A percentile compares a stretch with the other conserved stretches of the same genome.
Conservation (phyloP, 2,888 invertebrate species). For the Micoletzkya japonica region DNA sequence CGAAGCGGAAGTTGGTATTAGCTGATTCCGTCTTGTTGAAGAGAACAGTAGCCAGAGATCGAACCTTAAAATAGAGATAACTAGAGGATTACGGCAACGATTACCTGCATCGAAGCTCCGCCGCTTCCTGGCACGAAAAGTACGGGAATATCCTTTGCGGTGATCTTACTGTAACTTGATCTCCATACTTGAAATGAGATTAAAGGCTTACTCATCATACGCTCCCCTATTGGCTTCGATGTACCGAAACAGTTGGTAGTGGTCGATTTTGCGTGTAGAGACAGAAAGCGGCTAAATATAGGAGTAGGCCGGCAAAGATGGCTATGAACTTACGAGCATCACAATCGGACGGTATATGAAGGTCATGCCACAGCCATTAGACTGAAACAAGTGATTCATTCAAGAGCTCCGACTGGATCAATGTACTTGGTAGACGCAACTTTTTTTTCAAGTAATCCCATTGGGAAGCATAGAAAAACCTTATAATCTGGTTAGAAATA, state of each 20-base stretch:
- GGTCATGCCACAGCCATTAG: slow-evolving; percentile 11
- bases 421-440: too few species aligned
- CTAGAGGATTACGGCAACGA: not conserved
- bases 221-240: slow-evolving; percentile 6
- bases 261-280: not conserved
- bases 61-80: slow-evolving; percentile 68
- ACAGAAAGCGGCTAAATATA: slow-evolving; percentile 7
- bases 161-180: not conserved
- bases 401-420: too few species aligned
- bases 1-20: slow-evolving; percentile 87
- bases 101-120: slow-evolving; percentile 78
- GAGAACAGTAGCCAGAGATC: slow-evolving; percentile 76
- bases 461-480: too few species aligned
- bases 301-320: too few species aligned
- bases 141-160: slow-evolving; percentile 81
- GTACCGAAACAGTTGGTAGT: not conserved
- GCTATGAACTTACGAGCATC: not conserved
- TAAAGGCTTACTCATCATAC: not conserved
- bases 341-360: slow-evolving; percentile 18
- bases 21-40: slow-evolving; percentile 72
- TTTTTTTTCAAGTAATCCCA: too few species aligned
- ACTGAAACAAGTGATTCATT: too few species aligned
- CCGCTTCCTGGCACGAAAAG: slow-evolving; percentile 92
- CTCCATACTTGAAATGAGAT: not conserved
- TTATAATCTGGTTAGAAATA: too few species aligned